A percentile compares a stretch with the other conserved stretches of the same genome.
Conservation (phyloP, 2,113 vertebrate species). For the Pseudonaja textilis region DNA sequence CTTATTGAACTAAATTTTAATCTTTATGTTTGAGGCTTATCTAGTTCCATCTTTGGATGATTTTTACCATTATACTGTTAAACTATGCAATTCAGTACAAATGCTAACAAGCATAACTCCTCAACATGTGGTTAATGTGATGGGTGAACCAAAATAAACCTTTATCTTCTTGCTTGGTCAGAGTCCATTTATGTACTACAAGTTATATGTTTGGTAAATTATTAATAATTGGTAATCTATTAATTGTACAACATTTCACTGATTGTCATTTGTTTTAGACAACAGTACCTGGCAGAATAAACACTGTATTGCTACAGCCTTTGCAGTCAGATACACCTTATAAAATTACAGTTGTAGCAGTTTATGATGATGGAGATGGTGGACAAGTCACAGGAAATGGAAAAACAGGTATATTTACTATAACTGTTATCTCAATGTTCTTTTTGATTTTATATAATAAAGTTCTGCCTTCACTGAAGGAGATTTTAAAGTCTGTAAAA, state of each 20-base stretch:
- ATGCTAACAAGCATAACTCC: not conserved
- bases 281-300: constrained; percentile 89
- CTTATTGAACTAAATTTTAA: not conserved
- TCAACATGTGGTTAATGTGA: not conserved
- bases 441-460: not conserved
- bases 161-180: not conserved
- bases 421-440: not conserved
- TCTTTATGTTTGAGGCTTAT: not conserved
- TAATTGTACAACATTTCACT: not conserved
- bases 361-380: constrained; percentile 90
- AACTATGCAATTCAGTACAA: not conserved
- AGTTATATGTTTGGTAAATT: not conserved
- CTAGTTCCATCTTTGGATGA: not conserved
- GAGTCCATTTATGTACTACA: not conserved
- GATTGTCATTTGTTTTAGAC: constrained; percentile 71
- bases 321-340: constrained; percentile 88
- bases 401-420: constrained; percentile 78
- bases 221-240: not conserved
- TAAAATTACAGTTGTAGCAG: constrained; percentile 89
- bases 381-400: constrained; percentile 84
- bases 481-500: not conserved
- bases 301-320: constrained; percentile 86
- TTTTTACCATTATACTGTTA: not conserved
- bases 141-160: not conserved
- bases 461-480: not conserved